Evolutionary conservation across 2,113 vertebrate genomes (phyloP), one percentile per base, ranked within the genome.

Genomic region (Clarias macrocephalus): DNA sequence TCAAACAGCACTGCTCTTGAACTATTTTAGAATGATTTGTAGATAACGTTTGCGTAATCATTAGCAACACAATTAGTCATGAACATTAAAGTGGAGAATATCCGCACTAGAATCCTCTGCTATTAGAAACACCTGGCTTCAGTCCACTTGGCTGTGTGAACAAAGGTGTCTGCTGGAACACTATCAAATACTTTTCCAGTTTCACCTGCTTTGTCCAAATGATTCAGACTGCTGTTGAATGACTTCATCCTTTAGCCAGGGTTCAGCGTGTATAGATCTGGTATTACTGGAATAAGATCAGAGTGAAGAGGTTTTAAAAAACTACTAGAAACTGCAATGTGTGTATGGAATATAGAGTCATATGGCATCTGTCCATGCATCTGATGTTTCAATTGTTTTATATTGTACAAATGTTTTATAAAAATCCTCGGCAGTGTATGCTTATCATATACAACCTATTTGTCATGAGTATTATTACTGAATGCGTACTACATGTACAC

Each of bases 161-260:
- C 23, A 88, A 86, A 90, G 81, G 56, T 89, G 80, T 80, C 73
- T 86, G 65, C 73, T 85, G 83, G 83, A 85, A 77, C 19, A 59
- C 37, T 25, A 81, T 82, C 10, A 75, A 80, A 85, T 88, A 70
- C 54, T 82, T 77, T 68, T 28, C 65, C 33, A 68, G n/a, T 75
- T 75, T 80, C 84, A 88, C 72, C 82, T 88, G 89, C 88, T 86
- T 37, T 89, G 56, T 86, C 37, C 62, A 54, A 82, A 82, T 62
- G 25, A 73, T 82, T 82, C 80, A 33, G 80, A 62, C 60, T 83
- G 59, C 37, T 28, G 48, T 83, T 86, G 80, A 79, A 86, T 79
- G 82, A 73, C 54, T 81, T 33, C 42, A 7, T 56, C 86, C 23
- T 80, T 88, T 73, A 88, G 16, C 25, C 54, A 84, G 89, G 28